These are phyloP conservation scores for Campoplex capitator DNA, from an alignment of 2,888 invertebrate genomes.

Conservation along the genomic window DNA sequence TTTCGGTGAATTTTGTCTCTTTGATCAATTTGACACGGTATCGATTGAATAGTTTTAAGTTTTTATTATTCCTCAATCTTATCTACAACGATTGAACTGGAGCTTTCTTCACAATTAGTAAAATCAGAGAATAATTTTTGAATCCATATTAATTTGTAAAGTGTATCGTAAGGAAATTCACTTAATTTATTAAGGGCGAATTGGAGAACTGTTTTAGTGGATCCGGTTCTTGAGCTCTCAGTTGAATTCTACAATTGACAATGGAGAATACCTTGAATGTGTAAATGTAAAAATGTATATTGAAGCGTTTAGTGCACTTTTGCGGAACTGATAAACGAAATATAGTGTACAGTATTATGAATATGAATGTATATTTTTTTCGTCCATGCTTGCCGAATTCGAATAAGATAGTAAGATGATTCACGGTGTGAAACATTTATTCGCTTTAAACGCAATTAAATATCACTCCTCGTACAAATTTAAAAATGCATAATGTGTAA, in stretches of 20 bases:
- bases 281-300: conserved; percentile 18
- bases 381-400: conserved; percentile 60
- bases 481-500: conserved; percentile 51
- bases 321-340: conserved; percentile 42
- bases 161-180: not conserved
- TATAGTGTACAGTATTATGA: conserved; percentile 66
- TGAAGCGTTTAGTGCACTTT: conserved; percentile 54
- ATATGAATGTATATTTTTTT: conserved; percentile 48
- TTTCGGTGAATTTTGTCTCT: not conserved
- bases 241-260: not conserved
- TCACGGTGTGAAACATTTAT: conserved; percentile 42
- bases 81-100: not conserved
- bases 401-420: conserved; percentile 35
- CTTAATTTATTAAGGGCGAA: not conserved
- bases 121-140: not conserved
- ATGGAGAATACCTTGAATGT: not conserved
- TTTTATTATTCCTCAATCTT: not conserved
- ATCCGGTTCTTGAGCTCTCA: not conserved
- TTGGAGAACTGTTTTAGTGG: not conserved
- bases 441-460: conserved; percentile 35
- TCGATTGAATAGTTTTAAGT: too few relatives aligned
- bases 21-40: not conserved
- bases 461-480: conserved; percentile 55
- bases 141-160: not conserved
- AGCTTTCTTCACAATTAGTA: not conserved